phyloP scores from a whole-genome alignment of 2,888 invertebrate species.

The Rhogogaster chlorosoma region DNA sequence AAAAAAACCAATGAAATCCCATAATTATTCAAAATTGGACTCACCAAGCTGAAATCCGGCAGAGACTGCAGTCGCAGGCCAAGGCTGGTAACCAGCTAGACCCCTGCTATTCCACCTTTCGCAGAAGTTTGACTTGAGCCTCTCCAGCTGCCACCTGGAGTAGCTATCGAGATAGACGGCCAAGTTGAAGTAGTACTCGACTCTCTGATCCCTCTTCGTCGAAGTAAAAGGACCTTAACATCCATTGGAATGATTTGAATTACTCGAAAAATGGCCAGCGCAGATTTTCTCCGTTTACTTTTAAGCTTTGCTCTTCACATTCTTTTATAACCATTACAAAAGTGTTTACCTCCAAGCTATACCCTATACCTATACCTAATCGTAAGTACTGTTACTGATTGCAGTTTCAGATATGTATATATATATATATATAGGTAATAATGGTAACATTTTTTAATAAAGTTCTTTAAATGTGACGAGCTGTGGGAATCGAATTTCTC shows the following conservation, averaged over 20 bases:
- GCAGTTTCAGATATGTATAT: background rate
- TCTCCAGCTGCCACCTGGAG: background rate
- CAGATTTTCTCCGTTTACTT: background rate
- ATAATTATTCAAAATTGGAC: background rate
- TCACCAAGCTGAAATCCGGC: background rate
- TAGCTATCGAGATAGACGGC: constrained; percentile 7
- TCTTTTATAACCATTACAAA: background rate
- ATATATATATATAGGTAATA: too few species aligned
- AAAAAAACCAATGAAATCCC: background rate
- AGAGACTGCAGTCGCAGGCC: background rate
- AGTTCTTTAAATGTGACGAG: background rate
- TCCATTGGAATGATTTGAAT: constrained; percentile 23
- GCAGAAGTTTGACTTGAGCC: background rate
- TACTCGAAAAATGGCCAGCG: constrained; percentile 12
- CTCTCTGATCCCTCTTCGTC: constrained; percentile 12
- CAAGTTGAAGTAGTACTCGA: constrained; percentile 7
- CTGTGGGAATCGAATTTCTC: background rate
- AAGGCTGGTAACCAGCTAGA: background rate
- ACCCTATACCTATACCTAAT: background rate
- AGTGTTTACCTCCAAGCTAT: background rate
- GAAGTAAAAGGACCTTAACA: background rate
- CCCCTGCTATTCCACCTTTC: background rate
- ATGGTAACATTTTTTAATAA: background rate
- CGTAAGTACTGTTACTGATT: background rate
- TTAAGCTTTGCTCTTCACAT: constrained; percentile 4